Base-by-base conservation (phyloP, 2,888 invertebrate genomes). In the Ophioninae sp. region DNA sequence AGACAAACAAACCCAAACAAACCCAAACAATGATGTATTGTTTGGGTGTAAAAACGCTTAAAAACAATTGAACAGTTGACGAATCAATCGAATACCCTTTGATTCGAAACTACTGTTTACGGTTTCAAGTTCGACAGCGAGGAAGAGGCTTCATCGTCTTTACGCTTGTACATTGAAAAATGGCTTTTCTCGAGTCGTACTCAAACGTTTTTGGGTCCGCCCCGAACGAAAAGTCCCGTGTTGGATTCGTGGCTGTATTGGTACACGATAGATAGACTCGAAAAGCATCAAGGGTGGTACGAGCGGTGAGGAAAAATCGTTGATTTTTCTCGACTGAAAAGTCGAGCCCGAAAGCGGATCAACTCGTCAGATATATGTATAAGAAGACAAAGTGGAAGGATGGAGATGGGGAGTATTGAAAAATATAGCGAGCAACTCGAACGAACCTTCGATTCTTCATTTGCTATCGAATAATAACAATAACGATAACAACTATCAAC, bases 291-390 rank as follows among this genome's bases (percentile, higher is more conserved):
- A 23, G 22, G 76, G 17, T 59, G 10, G 76, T 58, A 13, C 23
- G 23, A 41, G 77, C 20, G 37, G 61, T 51, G 68, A 44, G 61
- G 17, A 51, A 77, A 76, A 64, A 79, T 22, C 79, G 76, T 76
- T 64, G 79, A 77, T 83, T 80, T 83, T 79, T 77, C 73, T 77
- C 68, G 41, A 79, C 72, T 73, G 37, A 56, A 80, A 80, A 80
- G 79, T 83, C 83, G 76, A 73, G 56, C 56, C 68, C 76, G 68
- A 80, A 80, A 83, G 83, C 76, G 83, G 79, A 83, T 83, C 79
- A 80, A 83, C 72, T 73, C 77, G 83, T 79, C 83, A 80, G 72
- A 83, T 77, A 44, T 83, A 76, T 71, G 68, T 63, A 37, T 39
- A 74, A 30, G 67, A 64, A 51, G 73, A 68, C 30, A 67, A 68